Conservation (phyloP, 2,888 invertebrate genomes). For the Ectobius pallidus region DNA sequence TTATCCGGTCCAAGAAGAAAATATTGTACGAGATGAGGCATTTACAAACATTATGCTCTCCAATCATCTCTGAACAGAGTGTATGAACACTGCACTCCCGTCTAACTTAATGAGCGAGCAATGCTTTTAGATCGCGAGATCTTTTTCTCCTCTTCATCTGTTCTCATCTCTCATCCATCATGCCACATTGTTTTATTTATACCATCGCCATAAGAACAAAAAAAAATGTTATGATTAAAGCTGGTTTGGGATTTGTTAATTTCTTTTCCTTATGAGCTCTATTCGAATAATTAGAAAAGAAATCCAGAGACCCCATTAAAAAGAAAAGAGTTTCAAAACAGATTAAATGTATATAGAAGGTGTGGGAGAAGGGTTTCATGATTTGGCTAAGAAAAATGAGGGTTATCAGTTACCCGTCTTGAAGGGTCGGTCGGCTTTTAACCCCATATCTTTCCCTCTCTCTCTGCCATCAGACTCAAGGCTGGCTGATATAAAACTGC, state of each 20-base stretch:
- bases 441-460: conserved; percentile 1
- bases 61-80: no score
- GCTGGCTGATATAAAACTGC: conserved; percentile 44
- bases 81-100: not conserved
- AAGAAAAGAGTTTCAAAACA: conserved; percentile 23
- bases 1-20: no score
- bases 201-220: conserved; percentile 15
- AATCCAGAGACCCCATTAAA: conserved; percentile 13
- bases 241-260: conserved; percentile 28
- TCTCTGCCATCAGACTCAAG: no score
- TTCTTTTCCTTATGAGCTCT: conserved; percentile 31
- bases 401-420: conserved; percentile 44
- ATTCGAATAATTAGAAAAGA: conserved; percentile 35
- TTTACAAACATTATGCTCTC: no score
- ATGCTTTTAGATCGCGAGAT: not conserved
- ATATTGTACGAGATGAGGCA: no score
- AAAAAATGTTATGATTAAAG: conserved; percentile 26
- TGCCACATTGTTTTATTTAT: conserved; percentile 21
- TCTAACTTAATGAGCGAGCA: conserved; percentile 2
- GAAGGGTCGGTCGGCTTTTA: conserved; percentile 29
- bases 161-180: conserved; percentile 16
- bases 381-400: conserved; percentile 43
- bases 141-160: not conserved
- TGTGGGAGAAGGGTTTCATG: conserved; percentile 35
- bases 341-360: conserved; percentile 24